Conservation (phyloP, 2,888 invertebrate species). For the Tachina lurida region DNA sequence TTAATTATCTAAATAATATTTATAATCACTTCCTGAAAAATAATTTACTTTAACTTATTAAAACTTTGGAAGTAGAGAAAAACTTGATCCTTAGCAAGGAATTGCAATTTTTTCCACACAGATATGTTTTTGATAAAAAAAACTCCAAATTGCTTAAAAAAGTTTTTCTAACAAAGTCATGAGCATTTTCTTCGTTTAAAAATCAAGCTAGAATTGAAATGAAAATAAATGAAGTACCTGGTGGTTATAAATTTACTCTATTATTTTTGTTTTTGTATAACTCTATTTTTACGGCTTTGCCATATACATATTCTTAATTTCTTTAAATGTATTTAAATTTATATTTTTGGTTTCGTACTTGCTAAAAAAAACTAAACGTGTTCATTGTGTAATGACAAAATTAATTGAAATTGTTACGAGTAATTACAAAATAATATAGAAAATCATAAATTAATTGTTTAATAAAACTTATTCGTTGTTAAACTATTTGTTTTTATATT, state of each 20-base stretch:
- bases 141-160: too few species aligned
- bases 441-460: neutral
- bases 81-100: too few species aligned
- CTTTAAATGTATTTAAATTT: neutral
- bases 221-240: constrained; percentile 1
- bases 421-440: constrained; percentile 56
- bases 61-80: too few species aligned
- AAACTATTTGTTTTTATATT: constrained; percentile 30
- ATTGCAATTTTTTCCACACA: too few species aligned
- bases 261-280: constrained; percentile 16
- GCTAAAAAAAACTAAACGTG: constrained; percentile 48
- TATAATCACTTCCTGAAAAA: too few species aligned
- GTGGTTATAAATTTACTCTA: constrained; percentile 29
- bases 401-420: constrained; percentile 31
- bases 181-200: too few species aligned
- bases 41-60: too few species aligned
- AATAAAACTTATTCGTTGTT: constrained; percentile 62
- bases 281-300: constrained; percentile 47
- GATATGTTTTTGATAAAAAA: too few species aligned
- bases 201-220: too few species aligned
- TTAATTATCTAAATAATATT: too few species aligned
- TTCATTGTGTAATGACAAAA: constrained; percentile 21
- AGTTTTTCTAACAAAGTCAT: too few species aligned
- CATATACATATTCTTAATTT: constrained; percentile 35
- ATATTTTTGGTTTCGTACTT: constrained; percentile 59